These are phyloP conservation scores for Octodonta nipae DNA, from an alignment of 2,888 invertebrate genomes.

Conservation along the genomic window DNA sequence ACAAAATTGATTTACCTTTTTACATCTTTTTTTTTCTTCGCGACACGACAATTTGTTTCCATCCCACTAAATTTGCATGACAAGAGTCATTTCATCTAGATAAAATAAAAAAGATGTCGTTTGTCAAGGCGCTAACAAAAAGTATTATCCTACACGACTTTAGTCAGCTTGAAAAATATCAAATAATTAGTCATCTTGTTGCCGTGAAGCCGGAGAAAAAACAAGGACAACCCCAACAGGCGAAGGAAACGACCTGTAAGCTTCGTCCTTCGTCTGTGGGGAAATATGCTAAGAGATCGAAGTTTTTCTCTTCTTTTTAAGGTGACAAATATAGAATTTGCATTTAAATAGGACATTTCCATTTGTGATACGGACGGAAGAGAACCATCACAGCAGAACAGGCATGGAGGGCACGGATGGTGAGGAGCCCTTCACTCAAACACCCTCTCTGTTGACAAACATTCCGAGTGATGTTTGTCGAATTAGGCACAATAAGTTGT, in stretches of 20 bases:
- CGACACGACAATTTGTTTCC: constrained; percentile 12
- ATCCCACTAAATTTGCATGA: constrained; percentile 12
- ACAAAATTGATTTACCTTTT: too few relatives aligned
- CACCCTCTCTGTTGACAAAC: constrained; percentile 26
- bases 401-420: neutral
- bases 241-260: constrained; percentile 3
- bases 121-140: constrained; percentile 19
- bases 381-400: neutral
- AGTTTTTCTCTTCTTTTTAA: constrained; percentile 33
- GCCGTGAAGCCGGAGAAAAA: constrained; percentile 8
- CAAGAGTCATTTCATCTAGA: constrained; percentile 12
- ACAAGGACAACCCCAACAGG: neutral
- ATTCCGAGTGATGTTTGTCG: neutral
- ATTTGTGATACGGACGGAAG: constrained; percentile 39
- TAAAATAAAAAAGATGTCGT: constrained; percentile 18
- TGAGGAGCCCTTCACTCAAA: constrained; percentile 16
- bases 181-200: constrained; percentile 29
- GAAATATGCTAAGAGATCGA: constrained; percentile 35
- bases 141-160: constrained; percentile 18
- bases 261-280: constrained; percentile 14
- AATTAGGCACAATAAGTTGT: constrained; percentile 2
- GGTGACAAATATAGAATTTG: constrained; percentile 54
- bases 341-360: constrained; percentile 56
- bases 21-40: too few relatives aligned
- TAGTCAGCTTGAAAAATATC: constrained; percentile 28